Percentiles rank a stretch among this genome's conserved stretches.
Evolutionary conservation across 2,113 vertebrate species (phyloP).

Genomic region (Zapus hudsonius): DNA sequence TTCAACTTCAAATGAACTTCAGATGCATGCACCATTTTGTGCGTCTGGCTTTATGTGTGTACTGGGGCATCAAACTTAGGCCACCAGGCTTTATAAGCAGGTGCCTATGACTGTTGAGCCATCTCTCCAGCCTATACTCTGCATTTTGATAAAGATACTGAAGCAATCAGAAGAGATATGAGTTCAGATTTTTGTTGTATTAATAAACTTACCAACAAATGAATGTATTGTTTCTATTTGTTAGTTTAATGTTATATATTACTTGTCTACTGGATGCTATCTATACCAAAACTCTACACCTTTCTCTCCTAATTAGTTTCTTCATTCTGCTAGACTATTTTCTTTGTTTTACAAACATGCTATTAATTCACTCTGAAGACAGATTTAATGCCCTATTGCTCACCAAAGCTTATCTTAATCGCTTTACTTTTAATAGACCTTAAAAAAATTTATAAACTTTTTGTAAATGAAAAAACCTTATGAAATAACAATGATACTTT

Average conservation of each 20-base stretch:
- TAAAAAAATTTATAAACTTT: no score
- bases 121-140: no score
- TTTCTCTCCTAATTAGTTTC: not conserved
- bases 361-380: not conserved
- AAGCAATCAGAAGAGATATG: not conserved
- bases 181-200: not conserved
- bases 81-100: no score
- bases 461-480: no score
- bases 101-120: no score
- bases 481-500: no score
- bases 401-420: not conserved
- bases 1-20: no score
- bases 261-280: not conserved
- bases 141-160: not conserved
- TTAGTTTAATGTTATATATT: not conserved
- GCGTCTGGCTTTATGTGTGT: no score
- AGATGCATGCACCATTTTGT: no score
- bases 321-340: not conserved
- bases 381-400: not conserved
- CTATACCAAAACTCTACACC: not conserved
- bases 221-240: not conserved
- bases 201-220: not conserved
- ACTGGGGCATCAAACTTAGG: no score
- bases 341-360: not conserved
- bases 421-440: not conserved